Evolutionary conservation across 2,888 invertebrate genomes (phyloP), one percentile per base, ranked within the genome.

Genomic region (Drosophila ustulata): DNA sequence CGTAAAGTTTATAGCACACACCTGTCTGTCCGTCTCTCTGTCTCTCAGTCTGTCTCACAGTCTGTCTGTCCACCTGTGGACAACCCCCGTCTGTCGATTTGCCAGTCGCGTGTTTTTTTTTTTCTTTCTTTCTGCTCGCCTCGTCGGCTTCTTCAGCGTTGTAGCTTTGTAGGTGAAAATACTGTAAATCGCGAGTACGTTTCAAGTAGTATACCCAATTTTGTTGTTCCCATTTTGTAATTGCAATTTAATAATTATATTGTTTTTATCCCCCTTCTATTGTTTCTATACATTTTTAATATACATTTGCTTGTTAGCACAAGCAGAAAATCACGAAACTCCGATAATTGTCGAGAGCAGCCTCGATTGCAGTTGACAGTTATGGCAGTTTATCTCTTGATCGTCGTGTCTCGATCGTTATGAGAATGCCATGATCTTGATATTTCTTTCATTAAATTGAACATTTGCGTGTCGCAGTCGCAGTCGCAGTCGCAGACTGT

Each of bases 121-220:
- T 71, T 28, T 30, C 7, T 28, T 25, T 64, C 41, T 8, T 71
- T 28, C 7, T 7, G 6, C 6, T 57, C 71, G 62, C 62, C 51
- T 66, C 72, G 51, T 25, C 71, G 18, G 62, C 52, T 61, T 45
- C 53, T 55, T 30, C 25, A 30, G 9, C 4, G n/a, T 65, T 63
- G 28, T 30, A 46, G 70, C 41, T 75, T 76, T 76, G 82, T 83
- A 82, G 82, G 82, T 86, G 87, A 83, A 83, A 86, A 86, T 80
- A 80, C 80, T 69, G 87, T 86, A 78, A 78, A 46, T 51, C 50
- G 62, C 65, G 62, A 74, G 64, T 49, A 76, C 51, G 55, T 57
- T n/a, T 43, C 45, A 45, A 56, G 45, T 56, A 41, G 57, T 57
- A 55, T 61, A 65, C 74, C 57, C 61, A 64, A 62, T 64, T 68